Percentiles rank a stretch among this genome's conserved stretches.
phyloP scores from a whole-genome alignment of 1,140 invertebrate species.

The Macrosteles quadrilineatus region DNA sequence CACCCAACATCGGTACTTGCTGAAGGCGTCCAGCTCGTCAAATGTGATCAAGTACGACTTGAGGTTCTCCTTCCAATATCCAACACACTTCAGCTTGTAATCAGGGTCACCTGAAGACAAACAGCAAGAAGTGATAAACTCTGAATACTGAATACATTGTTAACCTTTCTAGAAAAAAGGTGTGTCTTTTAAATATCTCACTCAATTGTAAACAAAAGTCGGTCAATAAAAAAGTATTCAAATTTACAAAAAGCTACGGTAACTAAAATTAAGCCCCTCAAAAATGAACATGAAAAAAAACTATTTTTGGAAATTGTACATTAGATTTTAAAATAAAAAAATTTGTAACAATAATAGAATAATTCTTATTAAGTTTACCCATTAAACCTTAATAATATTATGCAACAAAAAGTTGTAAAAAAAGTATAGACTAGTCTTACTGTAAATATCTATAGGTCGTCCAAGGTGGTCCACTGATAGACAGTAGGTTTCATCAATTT shows the following conservation, averaged over 20 bases:
- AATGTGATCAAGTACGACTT: slow-evolving; percentile 97
- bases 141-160: neutral
- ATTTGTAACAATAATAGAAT: no score
- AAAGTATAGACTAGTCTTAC: no score
- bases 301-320: no score
- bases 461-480: slow-evolving; percentile 94
- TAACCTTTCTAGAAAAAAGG: neutral
- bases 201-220: neutral
- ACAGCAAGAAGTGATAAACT: no score
- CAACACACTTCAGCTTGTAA: slow-evolving; percentile 96
- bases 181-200: neutral
- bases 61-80: slow-evolving; percentile 97
- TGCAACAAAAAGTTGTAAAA: no score
- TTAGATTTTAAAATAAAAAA: no score
- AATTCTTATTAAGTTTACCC: no score
- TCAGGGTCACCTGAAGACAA: slow-evolving; percentile 78
- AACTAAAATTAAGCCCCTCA: no score
- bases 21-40: slow-evolving; percentile 93
- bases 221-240: no score
- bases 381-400: no score
- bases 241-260: no score
- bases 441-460: slow-evolving; percentile 91
- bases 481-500: slow-evolving; percentile 94
- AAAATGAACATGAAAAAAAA: no score
- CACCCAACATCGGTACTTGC: slow-evolving; percentile 96